Base-by-base conservation (phyloP, 2,113 vertebrate genomes). In the Paedocypris sp. region DNA sequence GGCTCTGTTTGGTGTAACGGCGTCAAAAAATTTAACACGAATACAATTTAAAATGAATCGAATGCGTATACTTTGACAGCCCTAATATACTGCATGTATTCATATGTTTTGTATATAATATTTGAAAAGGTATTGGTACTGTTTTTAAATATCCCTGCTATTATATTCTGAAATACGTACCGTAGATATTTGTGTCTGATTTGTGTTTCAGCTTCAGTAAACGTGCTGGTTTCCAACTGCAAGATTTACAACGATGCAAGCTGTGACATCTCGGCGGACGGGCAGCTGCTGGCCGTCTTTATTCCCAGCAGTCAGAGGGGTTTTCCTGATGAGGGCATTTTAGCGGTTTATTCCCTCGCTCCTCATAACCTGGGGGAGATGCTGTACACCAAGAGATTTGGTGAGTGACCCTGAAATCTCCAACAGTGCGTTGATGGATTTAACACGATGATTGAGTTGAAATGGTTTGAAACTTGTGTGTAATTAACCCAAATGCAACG, bases 171-270 rank as follows among this genome's bases (percentile, higher is more conserved):
- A n/a, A n/a, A 47, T 2, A 22, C 0, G 6, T 26, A 26, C 25
- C 28, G 25, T 28, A 2, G 22, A 28, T 8, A 15, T 11, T 41
- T 41, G 9, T 39, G 8, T 28, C 5, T 33, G 10, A 12, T 41
- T 57, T 57, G 3, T 43, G 16, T 54, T 57, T 58, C 68, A 98
- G 95, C 93, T 47, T 93, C 92, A 0, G 83, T 94, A 70, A 98
- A 99, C 18, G 94, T 99, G 19, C 85, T 99, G 82, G 94, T 98
- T 67, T 92, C 92, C 77, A 97, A 97, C 85, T 98, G 95, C 80
- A 99, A 98, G 77, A 98, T 99, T 81, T 98, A 99, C 85, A 99
- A 98, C 3, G 94, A 98, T 12, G 95, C 95, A 7, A 98, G 94
- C 70, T 99, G 95, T 8, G 95, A 99, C 80, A 94, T 99, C 79